Conservation (phyloP, 2,113 vertebrate species). For the Phrynosoma blainvillii region DNA sequence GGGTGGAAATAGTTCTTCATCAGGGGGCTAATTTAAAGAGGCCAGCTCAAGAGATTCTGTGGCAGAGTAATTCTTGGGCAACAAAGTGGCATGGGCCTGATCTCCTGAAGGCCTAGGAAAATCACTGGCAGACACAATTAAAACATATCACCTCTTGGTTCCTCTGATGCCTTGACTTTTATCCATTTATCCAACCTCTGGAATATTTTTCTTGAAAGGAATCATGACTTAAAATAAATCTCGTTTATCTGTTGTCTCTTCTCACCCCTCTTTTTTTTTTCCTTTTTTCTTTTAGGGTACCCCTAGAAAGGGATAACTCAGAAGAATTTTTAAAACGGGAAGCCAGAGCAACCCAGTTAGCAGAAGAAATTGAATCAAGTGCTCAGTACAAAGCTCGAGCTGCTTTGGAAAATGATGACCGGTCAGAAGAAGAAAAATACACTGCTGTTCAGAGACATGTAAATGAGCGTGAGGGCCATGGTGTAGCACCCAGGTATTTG, state of each 20-base stretch:
- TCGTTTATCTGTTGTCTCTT: not conserved
- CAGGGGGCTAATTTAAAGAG: not conserved
- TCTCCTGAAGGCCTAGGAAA: not conserved
- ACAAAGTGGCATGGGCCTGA: not conserved
- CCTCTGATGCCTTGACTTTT: not conserved
- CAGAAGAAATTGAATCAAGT: slow-evolving; percentile 99
- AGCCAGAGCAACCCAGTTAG: slow-evolving; percentile 94
- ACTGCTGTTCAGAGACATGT: slow-evolving; percentile 91
- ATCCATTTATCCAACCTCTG: not conserved
- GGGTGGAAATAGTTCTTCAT: not conserved
- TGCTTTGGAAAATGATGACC: slow-evolving; percentile 96
- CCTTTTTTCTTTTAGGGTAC: slow-evolving; percentile 81
- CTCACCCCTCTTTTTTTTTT: slow-evolving; percentile 33
- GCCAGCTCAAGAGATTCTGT: too few relatives aligned
- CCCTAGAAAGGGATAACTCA: slow-evolving; percentile 96
- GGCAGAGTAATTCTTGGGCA: too few relatives aligned
- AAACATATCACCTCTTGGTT: not conserved
- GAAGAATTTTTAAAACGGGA: slow-evolving; percentile 98
- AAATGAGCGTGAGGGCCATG: slow-evolving; percentile 86
- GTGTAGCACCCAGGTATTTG: slow-evolving; percentile 85
- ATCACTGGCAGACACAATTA: too few relatives aligned
- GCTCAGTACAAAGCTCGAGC: slow-evolving; percentile 95
- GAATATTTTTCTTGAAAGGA: slow-evolving; percentile 41
- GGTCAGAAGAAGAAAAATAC: slow-evolving; percentile 96
- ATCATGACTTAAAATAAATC: slow-evolving; percentile 41